Conservation (phyloP, 2,888 invertebrate genomes). For the Nematopogon swammerdamellus region DNA sequence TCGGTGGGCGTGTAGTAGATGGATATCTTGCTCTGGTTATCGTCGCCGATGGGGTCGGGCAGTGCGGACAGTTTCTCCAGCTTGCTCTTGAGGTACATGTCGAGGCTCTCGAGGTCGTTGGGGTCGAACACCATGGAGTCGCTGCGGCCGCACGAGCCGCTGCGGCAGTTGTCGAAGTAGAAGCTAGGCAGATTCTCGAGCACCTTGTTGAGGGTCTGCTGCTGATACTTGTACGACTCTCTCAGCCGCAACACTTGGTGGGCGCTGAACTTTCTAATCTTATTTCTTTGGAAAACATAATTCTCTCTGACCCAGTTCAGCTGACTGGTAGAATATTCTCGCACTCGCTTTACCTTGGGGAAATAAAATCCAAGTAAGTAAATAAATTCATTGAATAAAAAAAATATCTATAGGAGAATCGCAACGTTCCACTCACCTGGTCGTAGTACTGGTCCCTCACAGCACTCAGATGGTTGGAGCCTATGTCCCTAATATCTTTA, state of each 20-base stretch:
- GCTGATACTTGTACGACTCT: constrained; percentile 94
- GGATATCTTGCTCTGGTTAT: constrained; percentile 68
- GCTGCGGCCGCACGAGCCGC: constrained; percentile 73
- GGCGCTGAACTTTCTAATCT: constrained; percentile 91
- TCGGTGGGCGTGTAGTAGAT: constrained; percentile 83
- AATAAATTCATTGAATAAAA: neutral
- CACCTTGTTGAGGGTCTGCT: constrained; percentile 91
- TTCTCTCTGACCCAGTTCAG: constrained; percentile 93
- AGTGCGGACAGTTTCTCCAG: constrained; percentile 59
- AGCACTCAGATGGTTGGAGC: constrained; percentile 81
- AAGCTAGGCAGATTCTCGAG: constrained; percentile 87
- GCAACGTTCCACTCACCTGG: constrained; percentile 59
- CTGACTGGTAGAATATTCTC: constrained; percentile 89
- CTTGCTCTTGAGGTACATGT: constrained; percentile 66
- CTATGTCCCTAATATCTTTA: constrained; percentile 87
- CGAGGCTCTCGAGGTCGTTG: constrained; percentile 59
- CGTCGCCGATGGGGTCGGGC: constrained; percentile 43
- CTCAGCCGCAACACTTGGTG: constrained; percentile 86
- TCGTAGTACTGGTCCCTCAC: constrained; percentile 90
- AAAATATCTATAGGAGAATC: too few relatives aligned
- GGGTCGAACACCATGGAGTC: constrained; percentile 72
- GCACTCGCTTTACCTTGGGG: constrained; percentile 80
- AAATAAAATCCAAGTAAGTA: constrained; percentile 11
- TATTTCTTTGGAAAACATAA: constrained; percentile 92
- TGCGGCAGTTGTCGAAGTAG: constrained; percentile 91